phyloP scores from a whole-genome alignment of 2,888 invertebrate genomes.

The Incurvaria masculella region DNA sequence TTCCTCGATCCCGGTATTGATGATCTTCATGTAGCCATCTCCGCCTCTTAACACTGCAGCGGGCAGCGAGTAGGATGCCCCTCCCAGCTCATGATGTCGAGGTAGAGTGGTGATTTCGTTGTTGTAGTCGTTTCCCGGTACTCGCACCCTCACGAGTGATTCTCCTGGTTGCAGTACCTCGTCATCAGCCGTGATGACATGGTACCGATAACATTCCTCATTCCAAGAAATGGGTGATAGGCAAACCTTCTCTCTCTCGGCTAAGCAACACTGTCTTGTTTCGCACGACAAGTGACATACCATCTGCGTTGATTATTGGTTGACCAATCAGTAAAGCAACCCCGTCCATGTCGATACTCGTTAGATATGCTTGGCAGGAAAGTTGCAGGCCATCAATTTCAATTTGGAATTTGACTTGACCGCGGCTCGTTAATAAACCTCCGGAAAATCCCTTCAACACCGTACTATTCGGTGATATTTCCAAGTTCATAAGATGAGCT shows the following conservation, averaged over 20 bases:
- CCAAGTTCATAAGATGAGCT: too few relatives aligned
- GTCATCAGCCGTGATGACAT: background rate
- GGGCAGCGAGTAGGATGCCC: constrained; percentile 16
- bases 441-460: constrained; percentile 2
- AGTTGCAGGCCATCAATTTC: constrained; percentile 10
- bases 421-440: background rate
- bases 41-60: constrained; percentile 17
- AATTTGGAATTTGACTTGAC: constrained; percentile 1
- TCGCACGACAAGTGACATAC: constrained; percentile 9
- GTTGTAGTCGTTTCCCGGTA: background rate
- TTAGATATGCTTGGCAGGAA: constrained; percentile 10
- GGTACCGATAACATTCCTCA: background rate
- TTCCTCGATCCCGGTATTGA: constrained; percentile 13
- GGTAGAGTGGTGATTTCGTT: constrained; percentile 9
- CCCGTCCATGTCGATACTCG: constrained; percentile 12
- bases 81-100: constrained; percentile 16
- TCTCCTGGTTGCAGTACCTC: background rate
- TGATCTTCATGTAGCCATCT: constrained; percentile 17
- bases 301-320: constrained; percentile 16
- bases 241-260: too few relatives aligned
- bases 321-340: constrained; percentile 17
- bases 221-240: too few relatives aligned
- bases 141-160: background rate
- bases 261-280: too few relatives aligned
- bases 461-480: too few relatives aligned